These are phyloP conservation scores for Brachyrhaphis roseni DNA, from an alignment of 2,797 vertebrate species.

Conservation along the genomic window DNA sequence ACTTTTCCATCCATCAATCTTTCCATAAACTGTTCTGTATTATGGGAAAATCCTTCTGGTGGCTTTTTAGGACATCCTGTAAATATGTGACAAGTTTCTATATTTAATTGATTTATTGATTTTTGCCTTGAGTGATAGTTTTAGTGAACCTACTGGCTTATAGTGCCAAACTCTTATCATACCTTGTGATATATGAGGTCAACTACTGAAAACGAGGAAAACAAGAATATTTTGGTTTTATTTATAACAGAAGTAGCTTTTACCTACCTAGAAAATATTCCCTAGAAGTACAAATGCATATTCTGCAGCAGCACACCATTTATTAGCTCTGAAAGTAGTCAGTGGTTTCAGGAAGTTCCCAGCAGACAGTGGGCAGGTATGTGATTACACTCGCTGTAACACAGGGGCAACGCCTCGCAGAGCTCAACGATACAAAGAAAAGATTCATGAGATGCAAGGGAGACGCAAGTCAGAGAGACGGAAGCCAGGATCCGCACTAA, in stretches of 20 bases:
- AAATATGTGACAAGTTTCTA: not conserved
- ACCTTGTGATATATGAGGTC: not conserved
- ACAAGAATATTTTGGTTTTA: not conserved
- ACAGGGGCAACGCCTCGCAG: not conserved
- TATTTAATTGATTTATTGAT: not conserved
- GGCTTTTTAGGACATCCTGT: not conserved
- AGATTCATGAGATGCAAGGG: constrained; percentile 25
- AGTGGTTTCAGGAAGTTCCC: constrained; percentile 1
- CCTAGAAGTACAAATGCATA: not conserved
- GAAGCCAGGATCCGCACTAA: constrained; percentile 26
- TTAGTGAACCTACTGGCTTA: not conserved
- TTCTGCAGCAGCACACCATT: constrained; percentile 3
- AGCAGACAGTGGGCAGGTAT: constrained; percentile 9
- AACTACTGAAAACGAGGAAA: not conserved
- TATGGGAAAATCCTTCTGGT: not conserved
- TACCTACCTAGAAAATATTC: not conserved
- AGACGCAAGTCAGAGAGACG: constrained; percentile 4
- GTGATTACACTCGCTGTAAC: constrained; percentile 24
- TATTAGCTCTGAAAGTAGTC: constrained; percentile 32
- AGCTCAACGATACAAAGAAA: constrained; percentile 24
- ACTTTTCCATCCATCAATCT: not conserved
- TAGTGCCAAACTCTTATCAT: not conserved
- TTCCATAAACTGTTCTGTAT: not conserved
- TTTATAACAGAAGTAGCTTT: not conserved
- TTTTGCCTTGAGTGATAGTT: not conserved